Evolutionary conservation across 2,888 invertebrate genomes (phyloP), one percentile per base, ranked within the genome.

Genomic region (Xanthostigma xanthostigma): DNA sequence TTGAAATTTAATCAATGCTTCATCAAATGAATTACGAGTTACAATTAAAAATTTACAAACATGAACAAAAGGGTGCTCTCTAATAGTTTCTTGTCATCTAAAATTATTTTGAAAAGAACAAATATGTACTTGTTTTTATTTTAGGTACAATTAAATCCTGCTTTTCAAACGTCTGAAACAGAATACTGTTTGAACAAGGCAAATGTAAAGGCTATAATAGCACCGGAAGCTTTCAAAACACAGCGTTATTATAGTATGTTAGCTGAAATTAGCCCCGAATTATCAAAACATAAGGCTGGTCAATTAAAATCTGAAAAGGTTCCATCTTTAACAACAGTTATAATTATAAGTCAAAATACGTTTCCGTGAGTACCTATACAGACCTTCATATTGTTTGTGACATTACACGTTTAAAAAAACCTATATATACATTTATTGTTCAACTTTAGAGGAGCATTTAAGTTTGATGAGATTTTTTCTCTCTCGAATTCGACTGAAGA

Each of bases 81-180:
- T 27, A 27, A 27, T 27, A 27, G 1, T 27, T 27, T 27, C 27
- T 27, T 27, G 27, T 6, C 3, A 27, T 27, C 6, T 27, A 27
- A 17, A 27, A 27, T 27, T 27, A 27, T 27, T 27, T 27, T 27
- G 27, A 27, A 27, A 6, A 27, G 6, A 5, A 27, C 27, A 6
- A 27, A 5, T 6, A 6, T 27, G n/a, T n/a, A n/a, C n/a, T 27
- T 27, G 27, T 27, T 27, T 27, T 36, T 11, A 36, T 36, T 62
- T 36, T 64, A 81, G 70, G 87, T 86, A 9, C 81, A 79, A 49
- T 72, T 91, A 35, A 92, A 93, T 64, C 82, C 90, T 0, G 75
- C 76, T 0, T 88, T 83, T 60, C 76, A 79, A 60, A 67, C 72
- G 0, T 63, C 68, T 9, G 92, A 93, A 62, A 56, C 91, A 1